A percentile compares a stretch with the other conserved stretches of the same genome.
These are phyloP conservation scores for Calephelis nemesis DNA, from an alignment of 1,140 invertebrate species.

Conservation along the genomic window DNA sequence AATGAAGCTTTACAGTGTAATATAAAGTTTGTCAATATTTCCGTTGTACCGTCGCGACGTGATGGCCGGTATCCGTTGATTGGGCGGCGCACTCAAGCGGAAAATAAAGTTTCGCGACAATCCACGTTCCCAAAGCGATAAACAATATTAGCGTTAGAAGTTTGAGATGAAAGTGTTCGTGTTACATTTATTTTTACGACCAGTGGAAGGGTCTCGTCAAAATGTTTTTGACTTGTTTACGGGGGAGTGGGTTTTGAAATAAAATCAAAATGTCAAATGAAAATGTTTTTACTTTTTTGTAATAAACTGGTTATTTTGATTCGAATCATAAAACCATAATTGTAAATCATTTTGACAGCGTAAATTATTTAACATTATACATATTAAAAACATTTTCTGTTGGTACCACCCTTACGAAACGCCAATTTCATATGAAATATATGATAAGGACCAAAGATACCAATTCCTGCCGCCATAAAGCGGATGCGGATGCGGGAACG, in stretches of 20 bases:
- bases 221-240: conserved; percentile 11
- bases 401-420: too few species aligned
- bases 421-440: too few species aligned
- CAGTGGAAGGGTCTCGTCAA: conserved; percentile 5
- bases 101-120: conserved; percentile 36
- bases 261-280: neutral
- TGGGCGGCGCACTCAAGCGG: conserved; percentile 27
- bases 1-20: conserved; percentile 20
- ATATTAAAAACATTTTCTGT: too few species aligned
- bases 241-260: neutral
- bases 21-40: conserved; percentile 27
- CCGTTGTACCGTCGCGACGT: conserved; percentile 3
- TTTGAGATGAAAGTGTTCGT: conserved; percentile 9
- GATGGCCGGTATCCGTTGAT: conserved; percentile 22
- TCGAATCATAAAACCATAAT: too few species aligned
- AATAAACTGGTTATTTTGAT: too few species aligned
- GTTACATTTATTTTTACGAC: conserved; percentile 12
- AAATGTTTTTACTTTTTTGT: too few species aligned
- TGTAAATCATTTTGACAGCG: too few species aligned
- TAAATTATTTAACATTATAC: too few species aligned
- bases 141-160: conserved; percentile 31
- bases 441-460: too few species aligned
- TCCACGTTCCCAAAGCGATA: conserved; percentile 29
- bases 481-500: too few species aligned
- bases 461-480: too few species aligned